Percentiles rank a stretch among this genome's conserved stretches.
Evolutionary conservation across 2,888 invertebrate species (phyloP).

Genomic region (Pachycephus smyrnensis): DNA sequence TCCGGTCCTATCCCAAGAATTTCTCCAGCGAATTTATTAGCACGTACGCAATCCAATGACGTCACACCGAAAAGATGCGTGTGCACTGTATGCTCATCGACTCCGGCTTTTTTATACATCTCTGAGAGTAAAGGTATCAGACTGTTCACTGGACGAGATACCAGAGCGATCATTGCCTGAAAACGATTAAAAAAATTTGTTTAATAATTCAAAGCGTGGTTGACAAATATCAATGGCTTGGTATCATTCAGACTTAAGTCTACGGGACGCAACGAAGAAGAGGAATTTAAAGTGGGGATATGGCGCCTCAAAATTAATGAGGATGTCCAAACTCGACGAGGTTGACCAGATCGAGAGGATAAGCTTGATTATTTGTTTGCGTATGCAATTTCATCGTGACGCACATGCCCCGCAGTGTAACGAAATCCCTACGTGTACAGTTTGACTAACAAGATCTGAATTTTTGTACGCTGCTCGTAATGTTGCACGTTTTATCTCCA

Average conservation of each 20-base stretch:
- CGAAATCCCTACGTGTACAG: background rate
- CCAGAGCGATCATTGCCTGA: slow-evolving; percentile 68
- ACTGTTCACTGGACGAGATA: slow-evolving; percentile 73
- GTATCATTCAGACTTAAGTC: background rate
- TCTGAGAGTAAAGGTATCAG: slow-evolving; percentile 79
- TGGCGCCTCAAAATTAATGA: slow-evolving; percentile 22
- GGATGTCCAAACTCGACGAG: slow-evolving; percentile 29
- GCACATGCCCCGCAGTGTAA: slow-evolving; percentile 17
- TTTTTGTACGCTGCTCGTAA: background rate
- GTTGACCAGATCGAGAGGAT: slow-evolving; percentile 29
- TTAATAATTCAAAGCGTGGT: background rate
- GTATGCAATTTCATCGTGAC: slow-evolving; percentile 20
- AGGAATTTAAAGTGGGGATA: background rate
- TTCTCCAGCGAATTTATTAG: slow-evolving; percentile 81
- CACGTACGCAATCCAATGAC: slow-evolving; percentile 78
- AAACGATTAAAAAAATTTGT: slow-evolving; percentile 13
- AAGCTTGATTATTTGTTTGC: slow-evolving; percentile 28
- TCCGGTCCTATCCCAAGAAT: slow-evolving; percentile 74
- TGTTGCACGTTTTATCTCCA: background rate
- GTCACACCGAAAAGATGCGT: slow-evolving; percentile 78
- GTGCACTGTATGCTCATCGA: slow-evolving; percentile 75
- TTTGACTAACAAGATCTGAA: background rate
- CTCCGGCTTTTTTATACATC: slow-evolving; percentile 73
- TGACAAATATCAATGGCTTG: background rate
- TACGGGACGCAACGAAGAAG: background rate